Evolutionary conservation across 1,140 invertebrate species (phyloP), one percentile per base, ranked within the genome.

Genomic region (Dermatophagoides farinae): DNA sequence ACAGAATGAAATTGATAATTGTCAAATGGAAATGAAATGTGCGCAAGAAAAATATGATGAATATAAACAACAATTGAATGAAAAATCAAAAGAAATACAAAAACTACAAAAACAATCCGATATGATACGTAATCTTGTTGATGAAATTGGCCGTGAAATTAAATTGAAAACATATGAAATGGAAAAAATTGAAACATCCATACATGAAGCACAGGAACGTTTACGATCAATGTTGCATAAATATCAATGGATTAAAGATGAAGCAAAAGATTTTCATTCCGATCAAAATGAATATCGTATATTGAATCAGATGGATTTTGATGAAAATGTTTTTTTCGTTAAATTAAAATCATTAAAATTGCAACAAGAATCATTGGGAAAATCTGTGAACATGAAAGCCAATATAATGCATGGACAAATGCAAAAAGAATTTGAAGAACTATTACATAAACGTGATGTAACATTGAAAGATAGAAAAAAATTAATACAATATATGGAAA

Each of bases 391-490:
- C 71, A 79, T 83, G 60, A 77, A 85, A 66, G 87, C 88, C 6
- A 67, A 68, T 43, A 64, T 64, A 16, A 64, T 68, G 65, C 60
- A 68, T 31, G 53, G 52, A 12, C 60, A 63, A 25, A 66, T 62
- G 46, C 65, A 68, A 60, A 63, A 65, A 51, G 66, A 68, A 59
- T 64, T 63, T 38, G 46, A 81, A 66, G 83, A 88, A 65, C 76
- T 89, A 46, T 74, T 85, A 69, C 78, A 81, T 22, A 90, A 87
- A 64, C 83, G 87, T 53, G 69, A 72, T 58, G 89, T 87, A 62
- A 85, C 95, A n/a, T 81, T 89, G 66, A 77, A 80, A 63, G 90
- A 96, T 70, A 85, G 86, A 67, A 76, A 78, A 14, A 86, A 85
- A 68, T 82, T 97, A 59, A 76, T 82, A 41, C 77, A 80, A 55